These are phyloP conservation scores for Sebastes goodei DNA, from an alignment of 2,797 vertebrate genomes.

Conservation along the genomic window DNA sequence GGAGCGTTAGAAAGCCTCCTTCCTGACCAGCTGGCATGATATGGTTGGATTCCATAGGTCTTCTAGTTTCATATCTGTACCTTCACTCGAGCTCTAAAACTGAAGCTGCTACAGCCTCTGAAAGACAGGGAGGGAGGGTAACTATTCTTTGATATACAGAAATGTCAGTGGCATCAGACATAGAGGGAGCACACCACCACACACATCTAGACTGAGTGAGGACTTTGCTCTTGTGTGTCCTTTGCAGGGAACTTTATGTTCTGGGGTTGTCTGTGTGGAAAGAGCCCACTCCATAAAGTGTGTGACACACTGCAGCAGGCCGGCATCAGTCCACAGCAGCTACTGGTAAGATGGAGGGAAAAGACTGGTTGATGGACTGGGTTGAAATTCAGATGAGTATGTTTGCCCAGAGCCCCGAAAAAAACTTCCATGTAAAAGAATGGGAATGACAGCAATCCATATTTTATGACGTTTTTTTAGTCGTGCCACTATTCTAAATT, in stretches of 20 bases:
- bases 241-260: slow-evolving; percentile 91
- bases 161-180: background rate
- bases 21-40: too few relatives aligned
- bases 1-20: too few relatives aligned
- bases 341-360: slow-evolving; percentile 85
- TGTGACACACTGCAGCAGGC: slow-evolving; percentile 88
- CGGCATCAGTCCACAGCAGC: slow-evolving; percentile 90
- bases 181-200: background rate
- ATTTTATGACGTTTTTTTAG: background rate
- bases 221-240: slow-evolving; percentile 27
- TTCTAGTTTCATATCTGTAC: too few relatives aligned
- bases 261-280: slow-evolving; percentile 92
- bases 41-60: too few relatives aligned
- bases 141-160: background rate
- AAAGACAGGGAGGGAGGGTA: too few relatives aligned
- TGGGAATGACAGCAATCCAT: too few relatives aligned
- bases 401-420: too few relatives aligned
- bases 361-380: background rate
- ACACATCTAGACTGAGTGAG: background rate
- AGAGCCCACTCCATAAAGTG: slow-evolving; percentile 85
- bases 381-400: background rate
- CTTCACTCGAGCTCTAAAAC: too few relatives aligned
- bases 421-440: too few relatives aligned
- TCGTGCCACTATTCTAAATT: background rate
- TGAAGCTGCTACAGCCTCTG: too few relatives aligned